phyloP scores from a whole-genome alignment of 2,113 vertebrate genomes.

The Austrofundulus limnaeus region DNA sequence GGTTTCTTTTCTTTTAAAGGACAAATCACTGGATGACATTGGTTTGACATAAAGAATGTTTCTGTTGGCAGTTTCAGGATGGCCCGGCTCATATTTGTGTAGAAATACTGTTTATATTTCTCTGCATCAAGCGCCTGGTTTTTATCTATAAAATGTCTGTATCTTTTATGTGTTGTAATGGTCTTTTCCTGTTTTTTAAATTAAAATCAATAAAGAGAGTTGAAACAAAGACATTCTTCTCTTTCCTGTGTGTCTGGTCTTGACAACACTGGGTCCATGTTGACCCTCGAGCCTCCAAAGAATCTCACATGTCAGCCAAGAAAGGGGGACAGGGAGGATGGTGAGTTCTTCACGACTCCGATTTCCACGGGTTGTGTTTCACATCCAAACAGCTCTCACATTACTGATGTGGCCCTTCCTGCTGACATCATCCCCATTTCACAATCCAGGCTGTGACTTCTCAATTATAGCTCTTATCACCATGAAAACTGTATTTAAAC shows the following conservation, averaged over 20 bases:
- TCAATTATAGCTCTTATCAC: slow-evolving; percentile 9
- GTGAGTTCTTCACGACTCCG: slow-evolving; percentile 63
- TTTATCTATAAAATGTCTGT: slow-evolving; percentile 43
- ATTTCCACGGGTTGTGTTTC: slow-evolving; percentile 66
- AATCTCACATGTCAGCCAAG: slow-evolving; percentile 65
- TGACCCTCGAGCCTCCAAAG: slow-evolving; percentile 63
- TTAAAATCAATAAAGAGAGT: slow-evolving; percentile 66
- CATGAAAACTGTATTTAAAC: background rate
- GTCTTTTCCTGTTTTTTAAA: slow-evolving; percentile 30
- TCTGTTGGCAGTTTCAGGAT: slow-evolving; percentile 73
- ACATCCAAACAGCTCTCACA: slow-evolving; percentile 60
- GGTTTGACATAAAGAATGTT: slow-evolving; percentile 67
- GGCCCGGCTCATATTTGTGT: slow-evolving; percentile 63
- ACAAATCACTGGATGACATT: slow-evolving; percentile 63
- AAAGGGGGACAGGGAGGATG: slow-evolving; percentile 56
- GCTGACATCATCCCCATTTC: slow-evolving; percentile 66
- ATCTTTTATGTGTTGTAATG: slow-evolving; percentile 21
- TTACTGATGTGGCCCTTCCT: slow-evolving; percentile 63
- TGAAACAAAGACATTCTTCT: slow-evolving; percentile 32
- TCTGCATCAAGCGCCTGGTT: slow-evolving; percentile 36
- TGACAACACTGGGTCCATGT: slow-evolving; percentile 34
- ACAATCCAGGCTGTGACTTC: slow-evolving; percentile 33
- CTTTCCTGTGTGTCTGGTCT: slow-evolving; percentile 51
- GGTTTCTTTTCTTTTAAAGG: slow-evolving; percentile 56
- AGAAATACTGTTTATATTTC: slow-evolving; percentile 55